Conservation (phyloP, 2,113 vertebrate species). For the Leptobrachium ailaonicum region DNA sequence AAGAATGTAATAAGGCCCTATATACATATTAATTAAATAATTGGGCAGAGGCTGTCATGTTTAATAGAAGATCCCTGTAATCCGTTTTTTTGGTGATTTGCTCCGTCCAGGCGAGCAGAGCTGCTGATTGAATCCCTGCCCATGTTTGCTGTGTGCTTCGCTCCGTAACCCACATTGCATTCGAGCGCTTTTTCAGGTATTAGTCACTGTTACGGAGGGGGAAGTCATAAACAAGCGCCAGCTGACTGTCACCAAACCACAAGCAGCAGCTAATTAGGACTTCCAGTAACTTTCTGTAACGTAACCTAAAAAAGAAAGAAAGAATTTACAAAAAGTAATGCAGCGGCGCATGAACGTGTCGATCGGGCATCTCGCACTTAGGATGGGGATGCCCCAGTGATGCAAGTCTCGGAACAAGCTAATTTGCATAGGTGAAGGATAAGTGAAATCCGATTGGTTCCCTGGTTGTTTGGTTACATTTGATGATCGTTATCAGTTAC, state of each 20-base stretch:
- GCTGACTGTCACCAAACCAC: neutral
- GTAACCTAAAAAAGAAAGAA: conserved; percentile 19
- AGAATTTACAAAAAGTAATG: neutral
- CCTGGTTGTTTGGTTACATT: no score
- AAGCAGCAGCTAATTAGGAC: conserved; percentile 4
- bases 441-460: neutral
- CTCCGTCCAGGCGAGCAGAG: no score
- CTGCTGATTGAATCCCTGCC: no score
- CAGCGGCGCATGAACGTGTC: neutral
- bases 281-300: conserved; percentile 15
- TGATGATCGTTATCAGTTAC: no score
- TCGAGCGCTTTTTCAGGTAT: conserved; percentile 2
- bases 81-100: no score
- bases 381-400: conserved; percentile 2
- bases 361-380: neutral
- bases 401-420: neutral
- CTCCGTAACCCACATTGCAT: conserved; percentile 7
- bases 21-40: no score
- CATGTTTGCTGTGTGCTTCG: neutral
- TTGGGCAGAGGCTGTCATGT: no score
- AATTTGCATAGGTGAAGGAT: neutral
- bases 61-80: no score
- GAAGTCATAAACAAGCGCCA: conserved; percentile 4
- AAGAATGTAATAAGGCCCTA: no score
- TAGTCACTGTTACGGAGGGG: conserved; percentile 21